A percentile compares a stretch with the other conserved stretches of the same genome.
These are phyloP conservation scores for Tipula confusa DNA, from an alignment of 2,888 invertebrate species.

Conservation along the genomic window DNA sequence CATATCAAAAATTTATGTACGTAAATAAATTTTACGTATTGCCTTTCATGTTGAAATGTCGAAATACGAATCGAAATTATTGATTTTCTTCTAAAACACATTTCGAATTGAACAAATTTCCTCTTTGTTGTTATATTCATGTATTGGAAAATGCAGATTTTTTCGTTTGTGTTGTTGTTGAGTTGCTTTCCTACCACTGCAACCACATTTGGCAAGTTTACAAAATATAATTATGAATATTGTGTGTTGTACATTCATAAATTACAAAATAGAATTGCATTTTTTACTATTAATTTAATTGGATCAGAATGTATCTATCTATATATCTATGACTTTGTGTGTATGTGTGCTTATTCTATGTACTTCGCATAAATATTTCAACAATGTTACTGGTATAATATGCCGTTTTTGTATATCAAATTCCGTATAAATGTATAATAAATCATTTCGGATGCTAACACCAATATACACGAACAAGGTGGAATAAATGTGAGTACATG, in stretches of 20 bases:
- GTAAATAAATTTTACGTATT: neutral
- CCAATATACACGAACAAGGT: neutral
- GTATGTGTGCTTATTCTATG: no score
- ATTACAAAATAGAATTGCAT: neutral
- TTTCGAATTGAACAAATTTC: neutral
- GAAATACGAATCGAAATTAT: neutral
- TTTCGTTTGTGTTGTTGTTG: no score
- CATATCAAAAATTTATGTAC: neutral
- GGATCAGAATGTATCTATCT: neutral
- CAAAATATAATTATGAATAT: constrained; percentile 20
- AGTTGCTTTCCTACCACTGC: neutral
- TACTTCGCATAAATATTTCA: neutral
- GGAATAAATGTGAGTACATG: neutral
- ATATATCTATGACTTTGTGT: no score
- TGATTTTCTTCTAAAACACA: neutral
- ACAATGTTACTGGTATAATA: neutral
- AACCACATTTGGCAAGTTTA: constrained; percentile 20
- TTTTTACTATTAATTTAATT: neutral
- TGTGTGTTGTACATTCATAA: neutral
- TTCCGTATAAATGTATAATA: neutral
- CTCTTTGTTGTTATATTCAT: neutral
- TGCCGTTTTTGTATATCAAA: neutral
- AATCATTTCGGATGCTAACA: neutral
- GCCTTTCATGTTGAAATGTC: neutral
- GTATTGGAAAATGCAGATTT: neutral